Conservation (phyloP, 2,113 vertebrate genomes). For the Abramis brama region DNA sequence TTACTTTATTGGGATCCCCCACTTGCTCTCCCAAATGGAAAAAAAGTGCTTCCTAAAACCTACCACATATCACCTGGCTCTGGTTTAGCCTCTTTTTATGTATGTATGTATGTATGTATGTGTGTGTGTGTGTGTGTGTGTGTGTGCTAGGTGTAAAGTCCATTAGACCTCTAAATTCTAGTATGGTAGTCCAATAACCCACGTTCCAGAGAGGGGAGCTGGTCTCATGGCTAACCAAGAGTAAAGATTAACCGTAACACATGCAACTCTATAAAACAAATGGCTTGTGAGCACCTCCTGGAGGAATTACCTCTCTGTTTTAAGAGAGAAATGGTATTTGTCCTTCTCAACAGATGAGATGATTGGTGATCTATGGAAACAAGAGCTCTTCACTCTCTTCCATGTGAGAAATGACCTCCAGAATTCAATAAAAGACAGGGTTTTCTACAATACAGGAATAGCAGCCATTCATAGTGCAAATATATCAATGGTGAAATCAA, state of each 20-base stretch:
- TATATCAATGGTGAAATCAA: constrained; percentile 24
- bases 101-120: background rate
- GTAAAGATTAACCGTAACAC: constrained; percentile 12
- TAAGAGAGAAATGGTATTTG: constrained; percentile 4
- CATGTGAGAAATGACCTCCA: constrained; percentile 3
- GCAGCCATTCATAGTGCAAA: background rate
- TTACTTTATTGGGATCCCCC: constrained; percentile 52
- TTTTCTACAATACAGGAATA: constrained; percentile 5
- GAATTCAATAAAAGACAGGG: background rate
- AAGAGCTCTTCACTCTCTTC: background rate
- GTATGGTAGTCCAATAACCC: constrained; percentile 8
- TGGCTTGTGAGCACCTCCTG: constrained; percentile 4
- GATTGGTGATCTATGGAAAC: constrained; percentile 5
- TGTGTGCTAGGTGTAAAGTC: constrained; percentile 19
- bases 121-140: background rate
- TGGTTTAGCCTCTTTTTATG: background rate
- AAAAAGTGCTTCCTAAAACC: background rate
- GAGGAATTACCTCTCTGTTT: constrained; percentile 14
- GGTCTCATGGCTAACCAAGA: constrained; percentile 27
- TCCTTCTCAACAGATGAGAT: background rate
- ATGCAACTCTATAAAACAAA: constrained; percentile 35
- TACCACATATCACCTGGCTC: constrained; percentile 29
- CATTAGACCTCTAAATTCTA: constrained; percentile 15
- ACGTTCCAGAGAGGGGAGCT: background rate
- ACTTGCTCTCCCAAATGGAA: constrained; percentile 40